Evolutionary conservation across 1,140 invertebrate genomes (phyloP), one percentile per base, ranked within the genome.

Genomic region (Drosophila tristis): DNA sequence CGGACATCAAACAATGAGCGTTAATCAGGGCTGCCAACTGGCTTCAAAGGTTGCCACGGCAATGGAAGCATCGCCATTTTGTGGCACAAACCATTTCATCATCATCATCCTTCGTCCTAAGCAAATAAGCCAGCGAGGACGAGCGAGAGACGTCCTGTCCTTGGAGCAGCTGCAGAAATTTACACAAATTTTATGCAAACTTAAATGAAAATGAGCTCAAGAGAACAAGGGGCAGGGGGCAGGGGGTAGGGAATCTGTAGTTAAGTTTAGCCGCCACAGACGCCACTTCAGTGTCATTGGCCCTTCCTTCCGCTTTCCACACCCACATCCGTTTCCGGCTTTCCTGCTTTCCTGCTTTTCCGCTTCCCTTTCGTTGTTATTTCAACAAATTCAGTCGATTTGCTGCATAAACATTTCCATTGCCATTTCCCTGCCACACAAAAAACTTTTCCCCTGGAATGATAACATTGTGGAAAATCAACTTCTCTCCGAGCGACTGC

Each of bases 381-480:
- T 90, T 79, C 68, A 90, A 90, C 86, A 90, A 90, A 90, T 90
- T 90, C 80, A 90, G 86, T 90, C 86, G 86, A 90, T 90, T 90
- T 90, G 86, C 86, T 90, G 80, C 74, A 85, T 86, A 90, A 90
- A 90, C 77, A 89, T 84, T 82, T 65, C 42, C 39, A 53, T 31
- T 31, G 9, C 31, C 26, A 6, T 29, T 29, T 7, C 9, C 49
- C 9, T 13, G 4, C 16, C 50, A 25, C 8, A 9, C 8, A 31
- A 31, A 31, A 15, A 35, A 53, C 0, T 16, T 51, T 51, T 29
- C 29, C 35, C 35, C 35, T 39, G 11, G 11, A 58, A 51, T 49
- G 66, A 35, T 56, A 39, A 39, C 29, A 26, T 55, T 26, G 23
- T 45, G 31, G 39, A 42, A 72, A 42, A 25, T 57, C 77, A 81